Conservation (phyloP, 2,888 invertebrate species). For the Leptinotarsa rubiginosa region DNA sequence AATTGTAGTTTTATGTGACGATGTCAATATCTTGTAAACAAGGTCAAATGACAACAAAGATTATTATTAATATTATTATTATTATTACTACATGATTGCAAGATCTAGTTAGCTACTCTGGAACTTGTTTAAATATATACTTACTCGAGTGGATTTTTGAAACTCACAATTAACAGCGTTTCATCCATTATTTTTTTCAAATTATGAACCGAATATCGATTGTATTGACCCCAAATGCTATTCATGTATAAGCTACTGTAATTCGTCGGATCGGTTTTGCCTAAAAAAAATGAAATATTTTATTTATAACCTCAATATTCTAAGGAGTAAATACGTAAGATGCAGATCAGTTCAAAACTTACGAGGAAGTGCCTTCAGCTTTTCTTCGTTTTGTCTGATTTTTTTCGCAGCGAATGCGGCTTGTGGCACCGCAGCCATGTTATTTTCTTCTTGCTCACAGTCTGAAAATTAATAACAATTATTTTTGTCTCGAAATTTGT, state of each 20-base stretch:
- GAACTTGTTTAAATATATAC: neutral
- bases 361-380: conserved; percentile 67
- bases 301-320: neutral
- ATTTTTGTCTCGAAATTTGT: too few relatives aligned
- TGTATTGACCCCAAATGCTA: conserved; percentile 92
- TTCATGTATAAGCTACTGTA: conserved; percentile 91
- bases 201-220: conserved; percentile 89
- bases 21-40: too few relatives aligned
- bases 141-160: conserved; percentile 5
- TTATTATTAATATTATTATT: neutral
- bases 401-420: conserved; percentile 80
- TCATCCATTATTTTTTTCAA: conserved; percentile 81
- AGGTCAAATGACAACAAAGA: neutral
- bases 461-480: conserved; percentile 29
- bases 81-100: neutral
- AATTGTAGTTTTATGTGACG: too few relatives aligned
- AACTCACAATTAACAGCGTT: neutral
- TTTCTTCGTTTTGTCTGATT: conserved; percentile 73
- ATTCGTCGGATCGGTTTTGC: conserved; percentile 76
- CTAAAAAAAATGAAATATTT: conserved; percentile 51
- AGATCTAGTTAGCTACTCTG: too few relatives aligned
- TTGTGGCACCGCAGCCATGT: conserved; percentile 82
- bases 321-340: too few relatives aligned
- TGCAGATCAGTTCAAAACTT: conserved; percentile 18
- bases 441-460: conserved; percentile 42